Base-by-base conservation (phyloP, 2,888 invertebrate genomes). In the Acleris emargana region DNA sequence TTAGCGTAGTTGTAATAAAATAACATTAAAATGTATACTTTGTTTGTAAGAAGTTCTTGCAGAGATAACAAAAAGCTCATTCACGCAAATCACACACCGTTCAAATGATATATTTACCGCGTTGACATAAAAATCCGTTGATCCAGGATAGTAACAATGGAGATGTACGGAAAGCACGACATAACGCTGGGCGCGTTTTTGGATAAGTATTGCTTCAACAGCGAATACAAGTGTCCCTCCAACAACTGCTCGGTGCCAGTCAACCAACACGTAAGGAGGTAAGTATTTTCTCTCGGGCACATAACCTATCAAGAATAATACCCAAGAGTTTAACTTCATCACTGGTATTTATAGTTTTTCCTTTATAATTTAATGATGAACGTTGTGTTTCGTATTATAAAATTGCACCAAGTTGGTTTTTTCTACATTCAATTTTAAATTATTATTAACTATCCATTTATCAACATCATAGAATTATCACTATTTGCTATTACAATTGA, bases 101-200 rank as follows among this genome's bases (percentile, higher is more conserved):
- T 13, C 16, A 42, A 42, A 42, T 42, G 0, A 25, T 25, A 6
- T 25, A 25, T 25, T 28, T 28, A 28, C 9, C 25, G 25, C 25
- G 5, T 5, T 5, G 0, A 5, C 16, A 43, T 13, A n/a, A 43
- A 5, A 25, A n/a, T n/a, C 13, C 16, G 5, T 20, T 20, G 43
- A 59, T 11, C 0, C 69, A 96, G 96, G 96, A 95, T 97, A 61
- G 96, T 97, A 0, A 95, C 95, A 62, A 99, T 99, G 98, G 97
- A 97, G 79, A 97, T 98, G 91, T 99, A 99, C 86, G 98, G 98
- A 0, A 94, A 95, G 22, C 97, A 98, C 81, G 99, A 99, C 86
- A 98, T 99, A 74, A 97, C 99, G 1, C 89, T 99, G 52, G 99
- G 99, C 43, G 96, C 96, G 69, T 99, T 99, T 82, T 93, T 99